Base-by-base conservation (phyloP, 2,888 invertebrate species). In the Hyles lineata region DNA sequence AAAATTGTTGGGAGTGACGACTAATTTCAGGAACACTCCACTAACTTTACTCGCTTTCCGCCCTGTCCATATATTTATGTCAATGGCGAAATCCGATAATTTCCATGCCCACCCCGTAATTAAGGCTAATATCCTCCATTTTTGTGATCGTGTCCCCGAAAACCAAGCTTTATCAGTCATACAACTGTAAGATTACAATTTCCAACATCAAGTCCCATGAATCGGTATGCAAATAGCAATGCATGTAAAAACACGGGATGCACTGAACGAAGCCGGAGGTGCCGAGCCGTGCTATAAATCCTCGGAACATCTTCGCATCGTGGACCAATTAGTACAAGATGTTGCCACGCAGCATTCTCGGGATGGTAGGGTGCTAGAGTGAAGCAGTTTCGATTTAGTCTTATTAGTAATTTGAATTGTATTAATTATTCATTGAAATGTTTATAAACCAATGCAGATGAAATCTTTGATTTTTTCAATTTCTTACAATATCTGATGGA, bases 301-400 rank as follows among this genome's bases (percentile, higher is more conserved):
- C 90, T 88, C 80, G 75, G 89, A 90, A 88, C 91, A 91, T 94
- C 93, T 92, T 92, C 92, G 88, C 89, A 86, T 87, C 90, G 89
- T 83, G 90, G 89, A 92, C 94, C 93, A 94, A 94, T 94, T 94
- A 94, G 92, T 88, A 90, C 94, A 94, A 94, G 94, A 94, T 94
- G 94, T 89, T 87, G 89, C 94, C 89, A 80, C 82, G 86, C 85
- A 82, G 81, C 86, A 85, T 83, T 83, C 84, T 84, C 84, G 83
- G 86, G 83, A 80, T 70, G 60, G 70, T 6, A 11, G 71, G 73
- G 83, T 86, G 82, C 81, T 70, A 72, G 15, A 74, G n/a, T 59
- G 76, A 75, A 76, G 69, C 75, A 76, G 72, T 58, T 63, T 11
- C 23, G 15, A 67, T 23, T 23, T 15, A 23, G 11, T 6, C 15